Evolutionary conservation across 2,888 invertebrate species (phyloP), one percentile per base, ranked within the genome.

Genomic region (Homarus gammarus): DNA sequence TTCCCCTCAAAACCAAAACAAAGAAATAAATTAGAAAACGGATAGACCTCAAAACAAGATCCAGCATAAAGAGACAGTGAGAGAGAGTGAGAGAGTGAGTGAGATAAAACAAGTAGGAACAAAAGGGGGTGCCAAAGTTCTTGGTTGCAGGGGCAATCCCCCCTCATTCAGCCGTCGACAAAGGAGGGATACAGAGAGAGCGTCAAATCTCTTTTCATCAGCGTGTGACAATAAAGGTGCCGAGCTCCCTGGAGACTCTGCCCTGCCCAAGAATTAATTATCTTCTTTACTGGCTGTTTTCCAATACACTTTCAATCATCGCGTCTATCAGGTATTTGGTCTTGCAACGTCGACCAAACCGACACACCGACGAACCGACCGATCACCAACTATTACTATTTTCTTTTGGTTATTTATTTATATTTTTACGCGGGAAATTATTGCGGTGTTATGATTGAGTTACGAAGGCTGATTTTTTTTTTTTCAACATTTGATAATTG

Each of bases 291-390:
- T 84, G 75, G 75, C 70, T 84, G 88, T 88, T 88, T 88, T 84
- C 82, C 83, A 83, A 83, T 84, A 88, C 88, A 88, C 70, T 88
- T 88, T 84, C 88, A 88, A 88, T 88, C 75, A 88, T 88, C 75
- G 68, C 64, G 77, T 82, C 77, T 75, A 86, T 75, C 86, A 79
- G 79, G 79, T 86, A 86, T 86, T 86, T 86, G 75, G 15, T 86
- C 86, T 79, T 86, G 86, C 36, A 70, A n/a, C n/a, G n/a, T n/a
- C n/a, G n/a, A n/a, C n/a, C n/a, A n/a, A n/a, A n/a, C n/a, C n/a
- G n/a, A n/a, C n/a, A n/a, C n/a, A n/a, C n/a, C n/a, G n/a, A n/a
- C n/a, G n/a, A n/a, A n/a, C n/a, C n/a, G n/a, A n/a, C n/a, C n/a
- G n/a, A n/a, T n/a, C n/a, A n/a, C n/a, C n/a, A n/a, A n/a, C n/a